Conservation (phyloP, 2,113 vertebrate species). For the Eudyptes chrysolophus region DNA sequence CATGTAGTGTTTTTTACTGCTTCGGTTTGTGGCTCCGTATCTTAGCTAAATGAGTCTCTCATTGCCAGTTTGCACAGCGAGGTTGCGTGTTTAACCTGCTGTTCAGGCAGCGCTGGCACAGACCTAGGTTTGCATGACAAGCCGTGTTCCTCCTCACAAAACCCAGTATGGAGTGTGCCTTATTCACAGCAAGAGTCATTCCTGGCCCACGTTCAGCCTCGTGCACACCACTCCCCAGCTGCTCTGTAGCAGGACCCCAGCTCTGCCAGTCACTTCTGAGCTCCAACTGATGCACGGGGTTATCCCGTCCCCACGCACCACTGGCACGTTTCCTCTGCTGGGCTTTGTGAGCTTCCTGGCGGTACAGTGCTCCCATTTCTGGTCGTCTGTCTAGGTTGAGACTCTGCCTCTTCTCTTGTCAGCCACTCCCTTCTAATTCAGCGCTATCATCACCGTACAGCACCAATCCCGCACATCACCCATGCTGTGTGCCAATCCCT, state of each 20-base stretch:
- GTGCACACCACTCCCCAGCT: accelerated
- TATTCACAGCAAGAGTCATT: background rate
- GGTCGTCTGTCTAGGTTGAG: background rate
- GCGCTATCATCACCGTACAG: accelerated
- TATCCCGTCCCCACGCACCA: too few species aligned
- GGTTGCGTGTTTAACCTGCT: background rate
- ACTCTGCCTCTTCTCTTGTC: background rate
- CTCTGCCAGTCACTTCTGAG: background rate
- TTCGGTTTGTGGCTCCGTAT: accelerated
- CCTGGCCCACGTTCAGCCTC: background rate
- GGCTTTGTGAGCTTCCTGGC: background rate
- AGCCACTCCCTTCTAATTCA: background rate
- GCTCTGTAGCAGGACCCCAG: background rate
- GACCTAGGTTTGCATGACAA: background rate
- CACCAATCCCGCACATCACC: background rate
- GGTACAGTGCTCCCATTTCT: background rate
- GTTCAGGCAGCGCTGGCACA: background rate
- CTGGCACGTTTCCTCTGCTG: accelerated
- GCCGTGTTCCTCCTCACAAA: background rate
- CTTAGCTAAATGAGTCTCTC: background rate
- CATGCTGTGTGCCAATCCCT: accelerated
- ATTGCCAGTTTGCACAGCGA: background rate
- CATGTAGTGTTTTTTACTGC: background rate
- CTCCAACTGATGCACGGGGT: accelerated
- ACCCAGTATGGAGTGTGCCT: accelerated